Conservation (phyloP, 2,888 invertebrate genomes). For the Lasiommata megera region DNA sequence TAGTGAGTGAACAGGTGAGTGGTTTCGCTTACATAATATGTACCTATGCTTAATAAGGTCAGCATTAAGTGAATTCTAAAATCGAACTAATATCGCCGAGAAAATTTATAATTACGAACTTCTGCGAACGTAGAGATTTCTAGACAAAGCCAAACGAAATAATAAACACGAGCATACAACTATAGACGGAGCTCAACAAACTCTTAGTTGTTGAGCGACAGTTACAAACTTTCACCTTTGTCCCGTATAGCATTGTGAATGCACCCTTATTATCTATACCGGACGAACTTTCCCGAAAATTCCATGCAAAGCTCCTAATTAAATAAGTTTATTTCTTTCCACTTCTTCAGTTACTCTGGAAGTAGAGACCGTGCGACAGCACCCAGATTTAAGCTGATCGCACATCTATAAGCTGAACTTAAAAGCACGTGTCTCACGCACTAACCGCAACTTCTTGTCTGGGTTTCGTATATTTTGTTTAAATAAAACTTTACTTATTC, state of each 20-base stretch:
- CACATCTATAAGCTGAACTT: not conserved
- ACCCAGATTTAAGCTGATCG: not conserved
- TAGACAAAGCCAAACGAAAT: too few relatives aligned
- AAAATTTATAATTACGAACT: too few relatives aligned
- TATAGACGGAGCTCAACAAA: too few relatives aligned
- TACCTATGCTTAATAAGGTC: too few relatives aligned
- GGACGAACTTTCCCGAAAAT: not conserved
- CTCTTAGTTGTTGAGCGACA: not conserved
- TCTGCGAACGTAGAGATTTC: too few relatives aligned
- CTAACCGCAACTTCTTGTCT: not conserved
- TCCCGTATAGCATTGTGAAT: constrained; percentile 1
- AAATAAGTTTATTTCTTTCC: constrained; percentile 17
- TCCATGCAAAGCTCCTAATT: constrained; percentile 12
- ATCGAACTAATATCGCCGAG: too few relatives aligned
- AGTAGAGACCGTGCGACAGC: constrained; percentile 13
- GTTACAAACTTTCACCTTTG: not conserved
- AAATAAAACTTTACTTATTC: too few relatives aligned
- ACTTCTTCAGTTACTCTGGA: constrained; percentile 8
- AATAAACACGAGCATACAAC: too few relatives aligned
- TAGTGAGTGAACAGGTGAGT: too few relatives aligned
- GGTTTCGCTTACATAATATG: too few relatives aligned
- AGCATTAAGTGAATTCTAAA: not conserved
- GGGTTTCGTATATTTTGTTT: too few relatives aligned
- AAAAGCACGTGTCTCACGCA: not conserved
- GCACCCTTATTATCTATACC: constrained; percentile 6